Conservation (phyloP, 2,797 vertebrate genomes). For the Phalanger gymnotis region DNA sequence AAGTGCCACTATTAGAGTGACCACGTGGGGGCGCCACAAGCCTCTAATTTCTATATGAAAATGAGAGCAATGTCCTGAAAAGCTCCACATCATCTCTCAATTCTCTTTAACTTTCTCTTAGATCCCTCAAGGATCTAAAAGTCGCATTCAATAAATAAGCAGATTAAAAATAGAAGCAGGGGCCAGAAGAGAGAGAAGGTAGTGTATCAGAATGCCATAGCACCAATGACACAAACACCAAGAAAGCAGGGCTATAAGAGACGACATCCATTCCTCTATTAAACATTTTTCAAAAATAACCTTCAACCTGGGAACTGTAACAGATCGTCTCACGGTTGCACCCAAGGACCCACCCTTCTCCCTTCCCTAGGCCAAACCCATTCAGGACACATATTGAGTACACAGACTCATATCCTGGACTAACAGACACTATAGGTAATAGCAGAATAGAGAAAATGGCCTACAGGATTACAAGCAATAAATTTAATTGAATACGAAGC, state of each 20-base stretch:
- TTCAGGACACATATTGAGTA: neutral
- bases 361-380: neutral
- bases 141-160: conserved; percentile 47
- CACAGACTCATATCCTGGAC: neutral
- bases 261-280: neutral
- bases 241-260: neutral
- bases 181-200: neutral
- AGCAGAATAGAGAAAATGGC: neutral
- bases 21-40: conserved; percentile 28
- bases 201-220: neutral
- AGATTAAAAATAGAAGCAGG: conserved; percentile 35
- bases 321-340: neutral
- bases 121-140: conserved; percentile 36
- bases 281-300: neutral
- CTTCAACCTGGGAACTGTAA: neutral
- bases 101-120: conserved; percentile 9
- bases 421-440: neutral
- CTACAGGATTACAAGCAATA: neutral
- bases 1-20: neutral
- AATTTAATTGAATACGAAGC: neutral
- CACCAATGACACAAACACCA: neutral
- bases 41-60: neutral
- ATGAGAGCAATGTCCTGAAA: neutral
- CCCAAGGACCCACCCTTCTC: neutral
- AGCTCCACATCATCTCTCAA: neutral